These are phyloP conservation scores for Sycobia sp. DNA, from an alignment of 1,140 invertebrate species.

Conservation along the genomic window DNA sequence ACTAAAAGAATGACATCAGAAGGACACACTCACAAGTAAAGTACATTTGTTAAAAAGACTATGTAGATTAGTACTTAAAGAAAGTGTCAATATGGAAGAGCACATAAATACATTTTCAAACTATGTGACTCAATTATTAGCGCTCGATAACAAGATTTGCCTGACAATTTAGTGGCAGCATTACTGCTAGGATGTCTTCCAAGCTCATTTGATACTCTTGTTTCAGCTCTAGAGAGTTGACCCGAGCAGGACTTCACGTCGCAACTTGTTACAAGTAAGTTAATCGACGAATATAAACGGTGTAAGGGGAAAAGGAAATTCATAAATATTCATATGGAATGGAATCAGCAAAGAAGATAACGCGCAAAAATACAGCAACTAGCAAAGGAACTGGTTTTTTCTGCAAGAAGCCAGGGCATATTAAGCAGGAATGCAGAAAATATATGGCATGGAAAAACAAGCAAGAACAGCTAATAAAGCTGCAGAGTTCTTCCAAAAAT, in stretches of 20 bases:
- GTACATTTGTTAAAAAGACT: conserved; percentile 30
- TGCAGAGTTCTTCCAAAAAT: no score
- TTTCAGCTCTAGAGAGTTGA: conserved; percentile 33
- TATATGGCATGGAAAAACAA: conserved; percentile 1
- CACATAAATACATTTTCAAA: conserved; percentile 35
- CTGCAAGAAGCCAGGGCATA: conserved; percentile 14
- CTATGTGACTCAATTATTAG: conserved; percentile 31
- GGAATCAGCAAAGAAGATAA: background rate
- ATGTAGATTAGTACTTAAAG: conserved; percentile 19
- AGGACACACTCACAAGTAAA: conserved; percentile 27
- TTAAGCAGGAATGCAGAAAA: conserved; percentile 1
- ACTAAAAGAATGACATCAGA: conserved; percentile 26
- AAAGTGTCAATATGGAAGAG: conserved; percentile 34
- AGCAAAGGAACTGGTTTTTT: conserved; percentile 7
- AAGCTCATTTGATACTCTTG: conserved; percentile 24
- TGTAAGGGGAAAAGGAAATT: conserved; percentile 7
- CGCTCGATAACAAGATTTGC: conserved; percentile 29
- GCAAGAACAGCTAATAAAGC: no score
- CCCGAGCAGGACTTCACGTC: conserved; percentile 32
- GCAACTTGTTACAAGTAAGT: conserved; percentile 26
- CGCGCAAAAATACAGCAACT: background rate
- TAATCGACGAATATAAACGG: conserved; percentile 33
- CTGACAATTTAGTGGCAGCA: background rate
- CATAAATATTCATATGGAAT: background rate
- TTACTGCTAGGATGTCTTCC: background rate